These are phyloP conservation scores for Melanitta fusca DNA, from an alignment of 2,797 vertebrate genomes.

Conservation along the genomic window DNA sequence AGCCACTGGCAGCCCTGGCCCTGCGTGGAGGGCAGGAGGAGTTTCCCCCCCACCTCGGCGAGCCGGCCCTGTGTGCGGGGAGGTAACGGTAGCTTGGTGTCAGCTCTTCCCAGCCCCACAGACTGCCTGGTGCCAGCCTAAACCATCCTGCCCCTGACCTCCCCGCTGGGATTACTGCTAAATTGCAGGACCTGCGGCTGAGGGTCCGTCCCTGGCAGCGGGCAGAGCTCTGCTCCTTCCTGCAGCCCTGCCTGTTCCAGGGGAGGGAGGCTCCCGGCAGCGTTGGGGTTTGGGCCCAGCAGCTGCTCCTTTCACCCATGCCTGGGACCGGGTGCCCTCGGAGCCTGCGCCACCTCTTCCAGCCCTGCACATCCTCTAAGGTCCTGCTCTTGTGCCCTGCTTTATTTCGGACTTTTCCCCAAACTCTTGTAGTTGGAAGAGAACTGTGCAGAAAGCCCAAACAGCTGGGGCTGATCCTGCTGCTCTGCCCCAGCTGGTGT, in stretches of 20 bases:
- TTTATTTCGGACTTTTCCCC: neutral
- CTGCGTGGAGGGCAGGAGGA: neutral
- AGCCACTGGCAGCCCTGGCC: accelerated
- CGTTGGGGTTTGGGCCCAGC: accelerated
- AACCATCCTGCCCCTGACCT: neutral
- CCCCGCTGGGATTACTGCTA: accelerated
- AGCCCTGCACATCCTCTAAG: too few relatives aligned
- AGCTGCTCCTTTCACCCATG: neutral
- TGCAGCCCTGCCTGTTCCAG: neutral
- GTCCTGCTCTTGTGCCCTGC: neutral
- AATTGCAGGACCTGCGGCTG: neutral
- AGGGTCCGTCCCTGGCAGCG: neutral
- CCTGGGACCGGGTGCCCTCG: neutral
- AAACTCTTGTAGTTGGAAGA: neutral
- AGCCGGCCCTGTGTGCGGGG: neutral
- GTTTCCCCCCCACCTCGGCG: neutral
- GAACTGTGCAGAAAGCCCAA: neutral
- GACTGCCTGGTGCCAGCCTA: slow-evolving; percentile 50
- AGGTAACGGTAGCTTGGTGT: neutral
- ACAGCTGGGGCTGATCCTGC: accelerated
- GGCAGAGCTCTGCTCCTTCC: neutral
- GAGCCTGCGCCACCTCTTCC: neutral
- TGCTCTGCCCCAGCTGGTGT: accelerated
- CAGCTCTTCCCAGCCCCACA: neutral
- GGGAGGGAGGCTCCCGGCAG: neutral